A percentile compares a stretch with the other conserved stretches of the same genome.
These are phyloP conservation scores for Mareca penelope DNA, from an alignment of 2,797 vertebrate genomes.

Conservation along the genomic window DNA sequence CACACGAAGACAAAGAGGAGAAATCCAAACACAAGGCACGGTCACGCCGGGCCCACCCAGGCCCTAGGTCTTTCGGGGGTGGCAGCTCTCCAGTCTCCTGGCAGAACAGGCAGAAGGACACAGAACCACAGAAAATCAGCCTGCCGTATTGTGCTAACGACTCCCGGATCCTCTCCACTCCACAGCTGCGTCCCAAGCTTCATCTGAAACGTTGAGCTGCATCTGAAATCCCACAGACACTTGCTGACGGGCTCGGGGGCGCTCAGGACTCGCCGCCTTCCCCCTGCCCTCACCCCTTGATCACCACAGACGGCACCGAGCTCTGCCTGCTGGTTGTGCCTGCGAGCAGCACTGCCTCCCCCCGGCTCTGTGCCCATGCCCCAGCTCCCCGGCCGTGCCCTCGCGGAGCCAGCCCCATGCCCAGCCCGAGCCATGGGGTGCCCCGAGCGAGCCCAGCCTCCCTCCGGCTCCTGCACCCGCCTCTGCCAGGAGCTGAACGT, in stretches of 20 bases:
- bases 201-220: neutral
- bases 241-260: fast-evolving
- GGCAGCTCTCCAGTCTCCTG: neutral
- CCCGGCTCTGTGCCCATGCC: neutral
- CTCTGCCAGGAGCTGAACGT: fast-evolving
- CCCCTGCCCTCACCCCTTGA: neutral
- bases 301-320: no score
- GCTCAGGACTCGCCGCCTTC: fast-evolving
- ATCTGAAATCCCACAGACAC: fast-evolving
- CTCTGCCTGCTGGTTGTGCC: fast-evolving
- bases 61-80: no score
- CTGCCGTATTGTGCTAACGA: fast-evolving
- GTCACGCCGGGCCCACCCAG: no score
- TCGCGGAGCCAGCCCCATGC: no score
- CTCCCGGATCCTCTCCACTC: neutral
- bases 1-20: neutral
- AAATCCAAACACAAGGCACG: no score
- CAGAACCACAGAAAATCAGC: neutral
- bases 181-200: neutral
- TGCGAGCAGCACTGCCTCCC: fast-evolving
- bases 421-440: no score
- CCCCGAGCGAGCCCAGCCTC: no score
- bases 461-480: neutral
- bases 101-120: no score
- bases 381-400: no score